Conservation (phyloP, 2,797 vertebrate genomes). For the Scolopax bukidnonensis region DNA sequence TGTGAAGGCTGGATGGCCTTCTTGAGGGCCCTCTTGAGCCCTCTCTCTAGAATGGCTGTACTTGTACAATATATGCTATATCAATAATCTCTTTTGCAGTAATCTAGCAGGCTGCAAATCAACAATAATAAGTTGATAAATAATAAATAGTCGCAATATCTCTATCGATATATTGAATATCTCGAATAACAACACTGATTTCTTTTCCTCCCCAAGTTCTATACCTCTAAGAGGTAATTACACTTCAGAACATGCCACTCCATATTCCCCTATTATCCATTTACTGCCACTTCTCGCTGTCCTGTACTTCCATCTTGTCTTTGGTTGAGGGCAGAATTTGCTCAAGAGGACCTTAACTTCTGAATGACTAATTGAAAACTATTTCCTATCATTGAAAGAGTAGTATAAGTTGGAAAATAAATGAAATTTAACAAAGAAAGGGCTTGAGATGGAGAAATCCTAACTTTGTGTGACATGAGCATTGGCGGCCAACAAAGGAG, state of each 20-base stretch:
- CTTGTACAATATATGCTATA: background rate
- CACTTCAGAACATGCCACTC: background rate
- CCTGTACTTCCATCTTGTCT: background rate
- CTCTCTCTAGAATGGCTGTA: background rate
- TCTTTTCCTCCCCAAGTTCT: background rate
- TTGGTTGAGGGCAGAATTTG: background rate
- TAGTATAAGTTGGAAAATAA: background rate
- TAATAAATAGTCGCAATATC: background rate
- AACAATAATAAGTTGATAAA: background rate
- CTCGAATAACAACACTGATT: background rate
- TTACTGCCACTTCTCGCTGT: background rate
- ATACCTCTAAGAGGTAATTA: background rate
- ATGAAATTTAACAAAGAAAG: background rate
- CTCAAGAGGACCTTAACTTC: background rate
- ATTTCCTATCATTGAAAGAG: background rate
- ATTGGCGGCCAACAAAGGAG: background rate
- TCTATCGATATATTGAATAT: background rate
- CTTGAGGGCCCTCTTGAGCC: background rate
- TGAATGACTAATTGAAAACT: background rate
- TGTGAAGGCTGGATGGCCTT: background rate
- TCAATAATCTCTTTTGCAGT: background rate
- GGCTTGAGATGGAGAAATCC: background rate
- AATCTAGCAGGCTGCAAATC: background rate
- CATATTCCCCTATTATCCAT: background rate
- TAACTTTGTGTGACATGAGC: background rate